A percentile compares a stretch with the other conserved stretches of the same genome.
These are phyloP conservation scores for Cephalopachus bancanus DNA, from an alignment of 2,797 vertebrate genomes.

Conservation along the genomic window DNA sequence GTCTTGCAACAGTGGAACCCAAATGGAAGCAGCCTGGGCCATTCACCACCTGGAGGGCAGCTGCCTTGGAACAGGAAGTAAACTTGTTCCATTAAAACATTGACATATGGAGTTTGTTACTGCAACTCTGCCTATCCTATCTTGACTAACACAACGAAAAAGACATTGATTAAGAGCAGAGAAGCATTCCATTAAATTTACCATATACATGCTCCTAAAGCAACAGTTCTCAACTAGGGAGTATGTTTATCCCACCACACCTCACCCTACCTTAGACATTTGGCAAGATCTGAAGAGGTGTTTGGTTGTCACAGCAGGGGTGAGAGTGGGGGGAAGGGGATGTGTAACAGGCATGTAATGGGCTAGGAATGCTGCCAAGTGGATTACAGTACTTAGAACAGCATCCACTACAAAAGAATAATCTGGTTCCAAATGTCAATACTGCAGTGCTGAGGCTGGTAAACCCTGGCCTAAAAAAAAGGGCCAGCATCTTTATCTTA, in stretches of 20 bases:
- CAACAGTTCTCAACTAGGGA: neutral
- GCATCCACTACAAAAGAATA: neutral
- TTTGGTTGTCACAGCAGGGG: neutral
- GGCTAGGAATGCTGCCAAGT: neutral
- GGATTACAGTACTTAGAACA: neutral
- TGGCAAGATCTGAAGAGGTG: neutral
- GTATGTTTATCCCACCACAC: neutral
- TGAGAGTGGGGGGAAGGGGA: no score
- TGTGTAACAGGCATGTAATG: neutral
- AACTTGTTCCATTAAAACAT: constrained; percentile 23
- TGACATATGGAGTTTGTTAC: neutral
- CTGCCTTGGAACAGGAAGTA: constrained; percentile 38
- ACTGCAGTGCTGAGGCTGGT: neutral
- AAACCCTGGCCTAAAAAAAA: neutral
- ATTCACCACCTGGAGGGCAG: constrained; percentile 31
- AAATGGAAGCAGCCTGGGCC: neutral
- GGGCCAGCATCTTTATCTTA: neutral
- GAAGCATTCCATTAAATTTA: neutral
- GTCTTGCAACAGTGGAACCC: neutral
- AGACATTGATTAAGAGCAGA: constrained; percentile 23
- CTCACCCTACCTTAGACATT: neutral
- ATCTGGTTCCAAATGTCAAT: neutral
- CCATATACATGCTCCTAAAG: neutral
- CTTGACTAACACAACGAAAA: constrained; percentile 56
- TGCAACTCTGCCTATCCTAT: neutral